Base-by-base conservation (phyloP, 2,113 vertebrate genomes). In the Aptenodytes forsteri region DNA sequence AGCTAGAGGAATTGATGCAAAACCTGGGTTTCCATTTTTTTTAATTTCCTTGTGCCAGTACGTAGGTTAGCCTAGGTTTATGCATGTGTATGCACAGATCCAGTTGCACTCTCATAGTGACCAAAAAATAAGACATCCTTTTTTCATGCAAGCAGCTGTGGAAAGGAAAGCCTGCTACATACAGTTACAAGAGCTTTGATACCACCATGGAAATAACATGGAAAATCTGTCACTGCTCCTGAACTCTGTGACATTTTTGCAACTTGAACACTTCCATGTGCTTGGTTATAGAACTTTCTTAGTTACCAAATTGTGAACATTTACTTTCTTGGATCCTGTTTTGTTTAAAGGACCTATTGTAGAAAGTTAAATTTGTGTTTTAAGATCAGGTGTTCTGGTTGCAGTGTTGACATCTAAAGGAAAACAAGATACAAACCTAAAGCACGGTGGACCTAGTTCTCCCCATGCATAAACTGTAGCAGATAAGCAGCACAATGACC, bases 141-240 rank as follows among this genome's bases (percentile, higher is more conserved):
- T 71, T 54, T 55, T 50, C 1, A 0, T 58, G 8, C 42, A 87
- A 38, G 17, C 9, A 82, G 27, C 71, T 0, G 0, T 46, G 26
- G 61, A 49, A 54, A 90, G 52, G 30, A 89, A 91, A 90, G 7
- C 16, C 26, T 55, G 19, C 18, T 46, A 5, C 21, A 9, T 27
- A 16, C 4, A 40, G 4, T 26, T 93, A 13, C 8, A 59, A 76
- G 3, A 90, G 6, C 44, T 72, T 88, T 69, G 79, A 59, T 64
- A 44, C 11, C 11, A 1, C 25, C 40, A 30, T 34, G 29, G 34
- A 95, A 85, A 42, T 56, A 59, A 34, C 7, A 36, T 32, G 26
- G 26, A 65, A 85, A 84, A 71, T 26, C 23, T 71, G 66, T 38
- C n/a, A 34, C 8, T 67, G 15, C 4, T 89, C 22, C 52, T 84